Conservation (phyloP, 1,140 invertebrate genomes). For the Drosophila nikananu region DNA sequence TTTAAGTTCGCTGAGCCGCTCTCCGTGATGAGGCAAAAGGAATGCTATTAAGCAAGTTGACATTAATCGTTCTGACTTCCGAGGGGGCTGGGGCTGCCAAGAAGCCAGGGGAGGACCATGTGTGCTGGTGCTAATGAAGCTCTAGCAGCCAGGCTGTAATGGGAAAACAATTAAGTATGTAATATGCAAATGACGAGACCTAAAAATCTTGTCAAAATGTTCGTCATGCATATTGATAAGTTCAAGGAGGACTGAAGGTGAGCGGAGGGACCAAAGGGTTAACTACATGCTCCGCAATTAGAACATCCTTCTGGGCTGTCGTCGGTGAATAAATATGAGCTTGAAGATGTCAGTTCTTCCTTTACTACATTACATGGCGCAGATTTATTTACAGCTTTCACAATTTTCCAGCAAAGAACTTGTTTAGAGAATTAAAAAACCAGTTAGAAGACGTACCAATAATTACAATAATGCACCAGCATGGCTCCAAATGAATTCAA, state of each 20-base stretch:
- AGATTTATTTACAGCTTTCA: neutral
- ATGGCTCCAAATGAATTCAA: neutral
- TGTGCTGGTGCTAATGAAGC: conserved; percentile 54
- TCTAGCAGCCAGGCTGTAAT: conserved; percentile 57
- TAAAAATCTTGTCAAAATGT: conserved; percentile 57
- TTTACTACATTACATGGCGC: neutral
- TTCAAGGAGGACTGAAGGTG: conserved; percentile 17
- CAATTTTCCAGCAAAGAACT: neutral
- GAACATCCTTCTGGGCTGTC: conserved; percentile 12
- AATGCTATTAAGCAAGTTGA: conserved; percentile 83
- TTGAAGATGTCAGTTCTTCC: neutral
- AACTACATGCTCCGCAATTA: conserved; percentile 27
- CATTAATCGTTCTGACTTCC: conserved; percentile 80
- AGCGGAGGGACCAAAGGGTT: neutral
- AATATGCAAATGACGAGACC: conserved; percentile 68
- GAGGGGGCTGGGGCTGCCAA: neutral
- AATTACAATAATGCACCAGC: neutral
- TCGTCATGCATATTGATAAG: conserved; percentile 65
- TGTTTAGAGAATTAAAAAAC: neutral
- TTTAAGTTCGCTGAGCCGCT: conserved; percentile 67
- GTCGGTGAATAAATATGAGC: conserved; percentile 26
- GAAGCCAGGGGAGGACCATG: conserved; percentile 12
- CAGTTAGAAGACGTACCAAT: too few species aligned
- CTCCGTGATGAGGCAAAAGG: conserved; percentile 59
- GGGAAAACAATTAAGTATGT: conserved; percentile 81